Percentiles rank a stretch among this genome's conserved stretches.
Evolutionary conservation across 2,797 vertebrate species (phyloP).

Genomic region (Tolypeutes matacus): DNA sequence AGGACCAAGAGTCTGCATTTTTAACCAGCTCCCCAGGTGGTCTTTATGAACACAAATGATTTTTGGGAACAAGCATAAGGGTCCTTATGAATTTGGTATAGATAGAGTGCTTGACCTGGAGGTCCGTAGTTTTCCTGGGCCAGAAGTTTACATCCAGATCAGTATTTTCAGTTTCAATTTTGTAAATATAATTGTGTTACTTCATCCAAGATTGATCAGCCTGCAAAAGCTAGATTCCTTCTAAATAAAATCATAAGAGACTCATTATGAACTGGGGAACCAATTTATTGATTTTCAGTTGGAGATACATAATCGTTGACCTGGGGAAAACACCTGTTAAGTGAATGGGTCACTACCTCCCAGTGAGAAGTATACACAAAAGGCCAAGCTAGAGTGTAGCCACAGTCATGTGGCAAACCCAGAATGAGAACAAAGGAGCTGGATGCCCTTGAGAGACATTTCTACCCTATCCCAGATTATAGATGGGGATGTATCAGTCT

Average conservation of each 20-base stretch:
- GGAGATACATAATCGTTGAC: too few relatives aligned
- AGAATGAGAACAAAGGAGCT: neutral
- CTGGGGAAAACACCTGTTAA: too few relatives aligned
- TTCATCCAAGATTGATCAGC: neutral
- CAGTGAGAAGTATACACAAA: too few relatives aligned
- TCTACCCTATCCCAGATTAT: neutral
- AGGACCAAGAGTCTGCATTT: neutral
- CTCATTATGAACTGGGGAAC: too few relatives aligned
- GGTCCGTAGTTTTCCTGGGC: neutral
- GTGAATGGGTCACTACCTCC: too few relatives aligned
- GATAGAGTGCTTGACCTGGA: neutral
- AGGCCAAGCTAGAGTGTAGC: too few relatives aligned
- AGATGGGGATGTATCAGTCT: neutral
- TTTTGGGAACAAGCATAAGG: neutral
- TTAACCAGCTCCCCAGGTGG: neutral
- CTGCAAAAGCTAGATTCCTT: neutral
- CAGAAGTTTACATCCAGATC: neutral
- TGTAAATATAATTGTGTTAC: neutral
- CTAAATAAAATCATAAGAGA: too few relatives aligned
- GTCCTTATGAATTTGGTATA: neutral
- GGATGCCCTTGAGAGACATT: neutral
- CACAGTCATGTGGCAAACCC: neutral
- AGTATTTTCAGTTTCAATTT: slow-evolving; percentile 13
- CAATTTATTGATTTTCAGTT: too few relatives aligned
- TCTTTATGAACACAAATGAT: neutral